Conservation (phyloP, 30 jellyfish, hydroid and myxozoan species). For the Catostylus mosaicus region DNA sequence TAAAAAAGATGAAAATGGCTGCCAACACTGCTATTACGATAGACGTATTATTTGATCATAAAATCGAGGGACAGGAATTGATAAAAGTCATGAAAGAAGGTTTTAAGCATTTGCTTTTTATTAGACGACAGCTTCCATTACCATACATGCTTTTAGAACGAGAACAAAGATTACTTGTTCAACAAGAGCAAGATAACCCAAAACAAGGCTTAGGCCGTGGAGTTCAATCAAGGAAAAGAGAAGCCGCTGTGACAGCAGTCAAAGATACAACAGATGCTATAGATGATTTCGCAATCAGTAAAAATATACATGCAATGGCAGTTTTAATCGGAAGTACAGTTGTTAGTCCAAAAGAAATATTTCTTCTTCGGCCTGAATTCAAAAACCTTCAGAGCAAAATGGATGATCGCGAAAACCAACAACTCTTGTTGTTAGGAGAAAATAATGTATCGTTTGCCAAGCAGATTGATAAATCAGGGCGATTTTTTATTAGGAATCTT, state of each 20-base stretch:
- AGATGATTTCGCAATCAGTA: background rate
- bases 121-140: constrained; percentile 54
- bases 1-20: too few relatives aligned
- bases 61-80: constrained; percentile 29
- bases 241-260: constrained; percentile 21
- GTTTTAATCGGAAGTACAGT: constrained; percentile 47
- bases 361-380: constrained; percentile 27
- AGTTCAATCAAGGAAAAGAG: constrained; percentile 12
- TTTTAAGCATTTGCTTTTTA: constrained; percentile 37
- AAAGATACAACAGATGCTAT: constrained; percentile 1
- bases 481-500: constrained; percentile 1
- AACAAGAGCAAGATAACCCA: background rate
- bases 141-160: constrained; percentile 32
- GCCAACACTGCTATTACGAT: background rate
- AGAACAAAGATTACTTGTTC: background rate
- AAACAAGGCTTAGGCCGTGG: constrained; percentile 12
- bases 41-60: constrained; percentile 28
- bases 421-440: background rate
- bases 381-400: background rate
- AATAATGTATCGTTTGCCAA: background rate
- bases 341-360: constrained; percentile 53
- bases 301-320: constrained; percentile 8
- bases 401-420: background rate
- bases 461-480: constrained; percentile 5
- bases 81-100: constrained; percentile 10